These are phyloP conservation scores for Hydrochoerus hydrochaeris DNA, from an alignment of 2,113 vertebrate species.

Conservation along the genomic window DNA sequence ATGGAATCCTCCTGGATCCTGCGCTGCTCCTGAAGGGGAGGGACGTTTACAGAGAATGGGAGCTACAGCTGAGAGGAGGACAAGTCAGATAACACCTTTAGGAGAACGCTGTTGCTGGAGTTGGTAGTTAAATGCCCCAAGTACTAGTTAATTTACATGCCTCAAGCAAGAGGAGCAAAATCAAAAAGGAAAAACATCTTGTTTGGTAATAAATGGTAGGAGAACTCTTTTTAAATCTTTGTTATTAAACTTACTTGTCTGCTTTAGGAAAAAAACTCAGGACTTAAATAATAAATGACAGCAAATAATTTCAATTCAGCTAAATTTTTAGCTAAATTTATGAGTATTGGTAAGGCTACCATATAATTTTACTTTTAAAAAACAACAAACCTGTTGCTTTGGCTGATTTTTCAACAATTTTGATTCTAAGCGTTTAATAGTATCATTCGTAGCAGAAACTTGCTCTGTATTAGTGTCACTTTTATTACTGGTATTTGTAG, in stretches of 20 bases:
- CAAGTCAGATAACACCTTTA: background rate
- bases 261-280: background rate
- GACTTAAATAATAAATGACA: background rate
- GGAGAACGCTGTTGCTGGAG: background rate
- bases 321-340: slow-evolving; percentile 18
- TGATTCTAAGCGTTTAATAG: slow-evolving; percentile 96
- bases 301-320: slow-evolving; percentile 36
- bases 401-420: slow-evolving; percentile 93
- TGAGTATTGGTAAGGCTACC: background rate
- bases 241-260: background rate
- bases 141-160: slow-evolving; percentile 33
- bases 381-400: slow-evolving; percentile 87
- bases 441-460: slow-evolving; percentile 95
- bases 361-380: slow-evolving; percentile 31
- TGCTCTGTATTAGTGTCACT: slow-evolving; percentile 96
- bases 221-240: background rate
- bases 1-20: slow-evolving; percentile 1
- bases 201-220: background rate
- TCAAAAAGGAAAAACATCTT: slow-evolving; percentile 16
- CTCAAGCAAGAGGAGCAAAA: background rate
- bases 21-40: slow-evolving; percentile 23
- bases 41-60: background rate
- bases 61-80: background rate
- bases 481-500: slow-evolving; percentile 96
- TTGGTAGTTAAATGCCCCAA: background rate